These are phyloP conservation scores for Coregonus ussuriensis DNA, from an alignment of 2,797 vertebrate species.

Conservation along the genomic window DNA sequence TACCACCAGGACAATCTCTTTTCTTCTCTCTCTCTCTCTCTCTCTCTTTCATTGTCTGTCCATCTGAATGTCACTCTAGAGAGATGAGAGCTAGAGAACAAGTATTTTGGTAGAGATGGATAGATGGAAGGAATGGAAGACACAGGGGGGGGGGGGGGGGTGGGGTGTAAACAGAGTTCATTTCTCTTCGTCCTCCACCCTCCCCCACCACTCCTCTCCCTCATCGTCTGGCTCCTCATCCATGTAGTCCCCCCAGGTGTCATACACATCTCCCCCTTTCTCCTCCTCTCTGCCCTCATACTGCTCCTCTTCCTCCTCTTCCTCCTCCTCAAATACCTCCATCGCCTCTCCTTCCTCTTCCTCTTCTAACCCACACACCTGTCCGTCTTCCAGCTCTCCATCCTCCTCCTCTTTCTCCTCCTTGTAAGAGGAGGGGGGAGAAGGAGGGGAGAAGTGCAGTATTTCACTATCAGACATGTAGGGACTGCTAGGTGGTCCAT, in stretches of 20 bases:
- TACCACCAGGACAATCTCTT: conserved; percentile 19
- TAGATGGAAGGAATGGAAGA: conserved; percentile 24
- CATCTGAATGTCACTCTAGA: conserved; percentile 28
- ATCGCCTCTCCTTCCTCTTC: conserved; percentile 56
- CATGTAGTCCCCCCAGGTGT: conserved; percentile 56
- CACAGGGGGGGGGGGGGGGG: neutral
- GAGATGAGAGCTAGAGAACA: conserved; percentile 28
- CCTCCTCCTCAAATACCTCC: conserved; percentile 39
- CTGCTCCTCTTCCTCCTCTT: conserved; percentile 41
- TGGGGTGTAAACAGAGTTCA: conserved; percentile 27
- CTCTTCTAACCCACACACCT: conserved; percentile 45
- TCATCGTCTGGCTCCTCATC: conserved; percentile 53
- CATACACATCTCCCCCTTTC: conserved; percentile 42
- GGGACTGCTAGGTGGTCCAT: conserved; percentile 58
- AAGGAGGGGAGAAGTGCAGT: conserved; percentile 39
- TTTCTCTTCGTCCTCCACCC: conserved; percentile 63
- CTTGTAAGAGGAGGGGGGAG: conserved; percentile 50
- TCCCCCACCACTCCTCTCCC: conserved; percentile 63
- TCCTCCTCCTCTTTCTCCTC: conserved; percentile 51
- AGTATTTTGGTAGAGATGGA: conserved; percentile 26
- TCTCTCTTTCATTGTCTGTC: conserved; percentile 23
- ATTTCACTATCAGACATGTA: conserved; percentile 48
- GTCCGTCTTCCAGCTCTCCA: conserved; percentile 43
- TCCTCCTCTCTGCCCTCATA: conserved; percentile 19
- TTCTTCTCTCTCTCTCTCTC: too few species aligned